Conservation (phyloP, 2,888 invertebrate species). For the Nasonovia ribisnigri region DNA sequence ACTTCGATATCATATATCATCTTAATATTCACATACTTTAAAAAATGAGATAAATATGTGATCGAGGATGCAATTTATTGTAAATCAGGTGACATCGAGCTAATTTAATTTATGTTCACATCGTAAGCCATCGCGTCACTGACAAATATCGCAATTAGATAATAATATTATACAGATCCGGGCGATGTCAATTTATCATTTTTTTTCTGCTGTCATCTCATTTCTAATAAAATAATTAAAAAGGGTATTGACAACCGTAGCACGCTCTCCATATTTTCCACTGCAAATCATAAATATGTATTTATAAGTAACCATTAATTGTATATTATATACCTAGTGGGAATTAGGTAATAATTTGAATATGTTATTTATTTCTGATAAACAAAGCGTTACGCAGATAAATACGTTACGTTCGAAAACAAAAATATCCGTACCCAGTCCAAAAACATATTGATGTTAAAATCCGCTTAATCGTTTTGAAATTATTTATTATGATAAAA, state of each 20-base stretch:
- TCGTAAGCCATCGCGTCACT: neutral
- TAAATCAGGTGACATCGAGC: neutral
- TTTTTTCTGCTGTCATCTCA: neutral
- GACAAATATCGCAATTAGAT: neutral
- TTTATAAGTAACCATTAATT: too few relatives aligned
- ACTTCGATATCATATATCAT: conserved; percentile 29
- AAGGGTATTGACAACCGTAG: too few relatives aligned
- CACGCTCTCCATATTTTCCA: too few relatives aligned
- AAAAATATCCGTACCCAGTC: too few relatives aligned
- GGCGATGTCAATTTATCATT: neutral
- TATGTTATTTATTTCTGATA: too few relatives aligned
- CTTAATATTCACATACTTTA: neutral
- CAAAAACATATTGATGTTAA: too few relatives aligned
- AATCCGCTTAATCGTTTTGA: neutral
- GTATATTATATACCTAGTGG: too few relatives aligned
- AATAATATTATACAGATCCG: neutral
- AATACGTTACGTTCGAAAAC: too few relatives aligned
- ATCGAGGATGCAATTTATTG: neutral
- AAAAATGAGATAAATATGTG: neutral
- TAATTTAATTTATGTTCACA: neutral
- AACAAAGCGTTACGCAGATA: too few relatives aligned
- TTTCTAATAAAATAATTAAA: neutral
- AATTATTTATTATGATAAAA: neutral
- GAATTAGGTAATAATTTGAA: too few relatives aligned
- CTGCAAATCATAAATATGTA: too few relatives aligned